Evolutionary conservation across 2,888 invertebrate species (phyloP).

Genomic region (Sphaerophoria taeniata): DNA sequence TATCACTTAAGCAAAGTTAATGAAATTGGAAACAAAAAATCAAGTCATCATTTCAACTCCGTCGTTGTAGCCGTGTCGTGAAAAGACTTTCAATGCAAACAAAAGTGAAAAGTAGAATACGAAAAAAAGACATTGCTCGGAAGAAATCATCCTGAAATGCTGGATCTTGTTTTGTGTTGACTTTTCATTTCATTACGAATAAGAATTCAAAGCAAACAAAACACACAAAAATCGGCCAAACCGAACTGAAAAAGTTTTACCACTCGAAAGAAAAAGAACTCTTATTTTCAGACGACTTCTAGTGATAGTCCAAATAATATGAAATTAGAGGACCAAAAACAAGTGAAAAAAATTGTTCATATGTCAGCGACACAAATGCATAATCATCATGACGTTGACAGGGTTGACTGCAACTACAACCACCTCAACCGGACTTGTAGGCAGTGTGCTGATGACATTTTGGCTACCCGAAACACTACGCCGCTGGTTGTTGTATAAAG

Average conservation of each 20-base stretch:
- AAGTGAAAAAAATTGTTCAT: constrained; percentile 60
- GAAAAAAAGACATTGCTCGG: background rate
- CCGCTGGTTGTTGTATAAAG: constrained; percentile 75
- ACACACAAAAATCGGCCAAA: background rate
- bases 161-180: constrained; percentile 47
- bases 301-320: constrained; percentile 31
- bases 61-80: too few relatives aligned
- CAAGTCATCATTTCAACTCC: background rate
- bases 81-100: constrained; percentile 38
- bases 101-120: background rate
- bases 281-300: background rate
- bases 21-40: constrained; percentile 32
- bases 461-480: constrained; percentile 67
- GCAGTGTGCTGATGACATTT: constrained; percentile 64
- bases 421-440: constrained; percentile 27
- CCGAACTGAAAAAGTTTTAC: constrained; percentile 9
- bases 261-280: background rate
- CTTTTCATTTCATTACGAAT: constrained; percentile 56
- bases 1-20: constrained; percentile 25
- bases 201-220: constrained; percentile 55
- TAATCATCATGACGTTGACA: constrained; percentile 61
- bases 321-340: constrained; percentile 43
- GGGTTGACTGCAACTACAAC: constrained; percentile 47
- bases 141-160: constrained; percentile 17
- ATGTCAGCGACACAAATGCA: constrained; percentile 69